Evolutionary conservation across 2,113 vertebrate genomes (phyloP), one percentile per base, ranked within the genome.

Genomic region (Chunga burmeisteri): DNA sequence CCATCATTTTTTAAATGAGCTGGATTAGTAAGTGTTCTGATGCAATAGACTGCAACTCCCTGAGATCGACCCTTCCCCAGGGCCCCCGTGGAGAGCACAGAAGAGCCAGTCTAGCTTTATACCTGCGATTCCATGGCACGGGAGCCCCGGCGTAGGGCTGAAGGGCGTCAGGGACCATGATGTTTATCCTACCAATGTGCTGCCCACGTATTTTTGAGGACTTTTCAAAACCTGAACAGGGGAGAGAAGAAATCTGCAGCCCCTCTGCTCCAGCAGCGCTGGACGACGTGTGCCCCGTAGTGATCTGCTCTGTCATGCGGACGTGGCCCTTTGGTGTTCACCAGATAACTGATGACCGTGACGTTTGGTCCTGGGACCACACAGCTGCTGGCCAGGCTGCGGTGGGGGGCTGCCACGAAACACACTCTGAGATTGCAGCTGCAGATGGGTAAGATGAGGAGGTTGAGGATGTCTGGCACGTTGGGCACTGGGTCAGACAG

Each of bases 1-100:
- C 95, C 94, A 94, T 86, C 62, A 70, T 87, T 94, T 94, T 93
- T 83, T 26, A 96, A 94, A 86, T 2, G 34, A 96, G 66, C 74
- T 74, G 67, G 84, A 90, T 90, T 81, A 93, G 67, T 70, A 83
- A 80, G 84, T 70, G 59, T 59, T 90, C n/a, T 1, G 3, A 92
- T 50, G 62, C 65, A 79, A 88, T 0, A 84, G 75, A 79, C 74
- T 82, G 66, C 70, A 62, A 4, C 56, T 85, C 40, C 0, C 0
- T 6, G 27, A 56, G 40, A 81, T 18, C 0, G 0, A 53, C 61
- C 3, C 2, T 36, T 73, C 36, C 52, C 38, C 29, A 44, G 66
- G 50, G 56, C 6, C 3, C 42, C 21, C 2, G 3, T 9, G 40
- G 47, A 72, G 40, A 62, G 47, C 30, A n/a, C 1, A 12, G 65